Conservation (phyloP, 1,140 invertebrate species). For the Anastrepha obliqua region DNA sequence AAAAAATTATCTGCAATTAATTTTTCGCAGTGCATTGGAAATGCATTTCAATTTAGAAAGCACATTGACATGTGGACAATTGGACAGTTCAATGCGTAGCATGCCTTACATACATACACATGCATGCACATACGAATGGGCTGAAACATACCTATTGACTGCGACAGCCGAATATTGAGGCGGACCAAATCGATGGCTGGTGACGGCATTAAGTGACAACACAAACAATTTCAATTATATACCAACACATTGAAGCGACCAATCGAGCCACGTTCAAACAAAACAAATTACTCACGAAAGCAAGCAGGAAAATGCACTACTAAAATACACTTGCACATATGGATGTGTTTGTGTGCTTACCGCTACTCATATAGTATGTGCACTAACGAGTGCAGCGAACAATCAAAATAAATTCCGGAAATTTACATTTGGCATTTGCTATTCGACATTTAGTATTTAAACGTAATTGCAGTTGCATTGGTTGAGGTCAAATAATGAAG, state of each 20-base stretch:
- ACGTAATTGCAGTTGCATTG: conserved; percentile 32
- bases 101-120: too few species aligned
- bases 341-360: neutral
- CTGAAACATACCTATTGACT: too few species aligned
- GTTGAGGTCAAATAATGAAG: conserved; percentile 39
- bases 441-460: conserved; percentile 38
- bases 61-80: too few species aligned
- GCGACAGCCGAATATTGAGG: neutral
- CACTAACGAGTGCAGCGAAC: neutral
- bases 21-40: too few species aligned
- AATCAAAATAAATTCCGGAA: conserved; percentile 36
- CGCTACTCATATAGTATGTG: neutral
- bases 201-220: conserved; percentile 22
- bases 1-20: too few species aligned
- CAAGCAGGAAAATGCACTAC: neutral
- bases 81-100: too few species aligned
- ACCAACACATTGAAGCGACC: neutral
- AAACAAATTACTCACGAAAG: conserved; percentile 17
- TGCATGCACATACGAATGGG: too few species aligned
- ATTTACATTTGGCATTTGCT: conserved; percentile 36
- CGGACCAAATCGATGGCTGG: neutral
- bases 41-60: too few species aligned
- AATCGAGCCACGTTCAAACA: neutral
- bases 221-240: conserved; percentile 45
- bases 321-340: neutral